Evolutionary conservation across 2,888 invertebrate genomes (phyloP).

Genomic region (Neocrepidodera transversa): DNA sequence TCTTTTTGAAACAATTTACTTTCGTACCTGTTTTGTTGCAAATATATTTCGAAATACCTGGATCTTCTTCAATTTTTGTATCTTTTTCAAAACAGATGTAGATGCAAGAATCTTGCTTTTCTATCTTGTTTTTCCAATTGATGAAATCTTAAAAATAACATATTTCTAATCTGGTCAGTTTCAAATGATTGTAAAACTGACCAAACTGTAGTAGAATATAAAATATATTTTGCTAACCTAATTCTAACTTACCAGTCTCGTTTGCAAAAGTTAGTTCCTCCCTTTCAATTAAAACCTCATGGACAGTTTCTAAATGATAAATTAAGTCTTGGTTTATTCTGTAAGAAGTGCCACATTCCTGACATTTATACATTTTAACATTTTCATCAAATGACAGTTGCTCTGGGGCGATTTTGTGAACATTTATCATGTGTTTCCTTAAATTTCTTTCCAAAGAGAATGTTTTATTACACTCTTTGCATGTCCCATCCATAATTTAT

Average conservation of each 20-base stretch:
- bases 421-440: conserved; percentile 11
- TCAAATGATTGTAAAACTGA: no score
- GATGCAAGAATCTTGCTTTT: conserved; percentile 10
- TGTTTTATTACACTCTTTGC: conserved; percentile 13
- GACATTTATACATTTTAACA: conserved; percentile 2
- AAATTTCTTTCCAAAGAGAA: conserved; percentile 6
- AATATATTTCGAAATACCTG: background rate
- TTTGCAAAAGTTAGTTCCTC: conserved; percentile 16
- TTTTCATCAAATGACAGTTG: conserved; percentile 9
- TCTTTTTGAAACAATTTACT: background rate
- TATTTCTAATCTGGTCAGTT: no score
- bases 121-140: conserved; percentile 10
- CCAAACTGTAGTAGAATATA: no score
- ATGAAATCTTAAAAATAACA: conserved; percentile 12
- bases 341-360: background rate
- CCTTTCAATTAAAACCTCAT: conserved; percentile 1
- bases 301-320: conserved; percentile 10
- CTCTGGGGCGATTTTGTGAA: conserved; percentile 11
- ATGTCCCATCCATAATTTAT: conserved; percentile 4
- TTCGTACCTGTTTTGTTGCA: conserved; percentile 10
- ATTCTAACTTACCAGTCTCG: conserved; percentile 7
- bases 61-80: background rate
- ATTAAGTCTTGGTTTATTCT: conserved; percentile 9
- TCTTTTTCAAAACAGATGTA: background rate
- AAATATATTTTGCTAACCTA: no score